Base-by-base conservation (phyloP, 2,888 invertebrate species). In the Ophion ventricosus region DNA sequence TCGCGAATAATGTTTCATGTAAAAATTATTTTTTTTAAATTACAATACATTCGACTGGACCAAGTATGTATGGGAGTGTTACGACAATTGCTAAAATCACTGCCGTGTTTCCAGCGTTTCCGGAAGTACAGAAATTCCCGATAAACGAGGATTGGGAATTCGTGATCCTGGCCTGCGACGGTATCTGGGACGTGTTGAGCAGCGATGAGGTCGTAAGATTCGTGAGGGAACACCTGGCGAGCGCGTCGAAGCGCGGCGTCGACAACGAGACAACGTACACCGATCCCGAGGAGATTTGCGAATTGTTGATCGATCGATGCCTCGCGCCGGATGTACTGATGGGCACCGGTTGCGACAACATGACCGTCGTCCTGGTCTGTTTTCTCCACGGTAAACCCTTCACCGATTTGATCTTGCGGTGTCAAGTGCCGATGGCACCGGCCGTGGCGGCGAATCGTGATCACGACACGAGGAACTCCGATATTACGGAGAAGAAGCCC, bases 261-360 rank as follows among this genome's bases (percentile, higher is more conserved):
- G 87, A 88, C 0, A 88, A 90, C 40, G 86, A 89, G 43, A 96
- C 97, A 10, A 95, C 95, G 85, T 96, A 97, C 1, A 96, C 97
- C 95, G 97, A 98, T 93, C 99, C 99, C 20, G 98, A 98, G 92
- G 96, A 96, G 92, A 98, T 99, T 82, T 99, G 99, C 94, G 99
- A 99, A 93, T 97, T 98, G 88, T 94, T 99, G 83, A 98, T 99
- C 96, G 97, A 96, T 89, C 95, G 97, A 86, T 99, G 99, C 93
- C 95, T 99, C 77, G 99, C 99, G 1, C 99, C 99, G 2, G 99
- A 99, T 94, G 98, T 98, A 91, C 97, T 98, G 90, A 98, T 99
- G 96, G 99, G 99, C 1, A 95, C 99, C 63, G 99, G 99, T 88
- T 99, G 99, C 94, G 99, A 99, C 94, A 99, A 99, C 94, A 99